phyloP scores from a whole-genome alignment of 2,113 vertebrate species.

The Salminus brasiliensis region DNA sequence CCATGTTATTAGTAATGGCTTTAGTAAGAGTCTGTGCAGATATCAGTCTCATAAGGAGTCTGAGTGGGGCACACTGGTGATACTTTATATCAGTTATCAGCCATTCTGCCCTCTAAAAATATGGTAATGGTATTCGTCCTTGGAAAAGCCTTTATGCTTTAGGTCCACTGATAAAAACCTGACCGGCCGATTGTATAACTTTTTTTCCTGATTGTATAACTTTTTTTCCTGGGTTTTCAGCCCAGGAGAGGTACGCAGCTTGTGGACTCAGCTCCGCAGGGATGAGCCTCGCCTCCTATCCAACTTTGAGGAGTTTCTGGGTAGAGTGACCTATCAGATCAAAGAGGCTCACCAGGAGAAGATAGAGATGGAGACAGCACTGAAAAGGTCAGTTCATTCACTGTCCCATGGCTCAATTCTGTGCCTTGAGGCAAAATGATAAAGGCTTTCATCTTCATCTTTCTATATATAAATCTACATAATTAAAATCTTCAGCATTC shows the following conservation, averaged over 20 bases:
- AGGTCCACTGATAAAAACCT: too few species aligned
- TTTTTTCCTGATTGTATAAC: not conserved
- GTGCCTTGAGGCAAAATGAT: not conserved
- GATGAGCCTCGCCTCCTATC: constrained; percentile 86
- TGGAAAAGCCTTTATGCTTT: too few species aligned
- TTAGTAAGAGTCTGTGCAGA: too few species aligned
- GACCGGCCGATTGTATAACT: not conserved
- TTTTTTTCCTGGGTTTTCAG: constrained; percentile 64
- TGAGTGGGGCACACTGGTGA: too few species aligned
- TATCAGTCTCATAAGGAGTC: too few species aligned
- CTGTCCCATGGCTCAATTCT: not conserved
- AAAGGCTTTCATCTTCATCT: too few species aligned
- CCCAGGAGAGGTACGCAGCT: constrained; percentile 78
- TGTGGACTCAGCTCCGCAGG: constrained; percentile 85
- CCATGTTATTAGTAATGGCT: too few species aligned
- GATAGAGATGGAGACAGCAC: constrained; percentile 82
- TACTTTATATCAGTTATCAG: too few species aligned
- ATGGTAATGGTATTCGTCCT: too few species aligned
- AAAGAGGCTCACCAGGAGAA: constrained; percentile 88
- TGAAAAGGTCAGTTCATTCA: constrained; percentile 76
- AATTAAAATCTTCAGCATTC: too few species aligned
- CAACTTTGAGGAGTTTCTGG: constrained; percentile 88
- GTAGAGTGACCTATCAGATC: constrained; percentile 85
- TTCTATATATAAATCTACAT: too few species aligned
- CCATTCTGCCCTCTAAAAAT: too few species aligned